phyloP scores from a whole-genome alignment of 2,113 vertebrate species.

The Anas platyrhynchos region DNA sequence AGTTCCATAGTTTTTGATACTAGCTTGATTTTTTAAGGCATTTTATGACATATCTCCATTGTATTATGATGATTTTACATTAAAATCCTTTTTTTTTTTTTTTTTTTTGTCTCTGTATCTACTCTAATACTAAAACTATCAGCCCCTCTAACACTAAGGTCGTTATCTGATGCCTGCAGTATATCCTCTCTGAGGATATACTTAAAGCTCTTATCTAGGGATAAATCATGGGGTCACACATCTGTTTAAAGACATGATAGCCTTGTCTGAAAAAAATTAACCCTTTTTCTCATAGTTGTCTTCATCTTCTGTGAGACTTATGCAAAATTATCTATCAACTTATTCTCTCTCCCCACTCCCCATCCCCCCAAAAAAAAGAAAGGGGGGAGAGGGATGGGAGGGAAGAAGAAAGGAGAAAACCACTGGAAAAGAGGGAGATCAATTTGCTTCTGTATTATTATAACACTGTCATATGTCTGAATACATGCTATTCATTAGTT shows the following conservation, averaged over 20 bases:
- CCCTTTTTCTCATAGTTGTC: background rate
- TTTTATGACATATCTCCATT: background rate
- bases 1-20: background rate
- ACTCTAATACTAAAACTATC: constrained; percentile 3
- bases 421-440: background rate
- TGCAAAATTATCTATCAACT: background rate
- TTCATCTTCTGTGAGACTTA: background rate
- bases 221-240: background rate
- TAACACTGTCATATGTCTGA: background rate
- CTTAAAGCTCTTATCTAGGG: background rate
- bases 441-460: background rate
- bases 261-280: background rate
- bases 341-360: background rate
- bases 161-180: constrained; percentile 7
- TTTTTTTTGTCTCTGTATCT: background rate
- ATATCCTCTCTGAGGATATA: background rate
- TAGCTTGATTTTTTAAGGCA: background rate
- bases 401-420: background rate
- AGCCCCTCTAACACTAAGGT: constrained; percentile 3
- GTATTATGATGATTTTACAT: background rate
- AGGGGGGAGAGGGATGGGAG: background rate
- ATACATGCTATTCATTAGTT: background rate
- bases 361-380: background rate
- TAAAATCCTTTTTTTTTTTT: background rate
- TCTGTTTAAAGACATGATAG: background rate